These are phyloP conservation scores for Helarctos malayanus DNA, from an alignment of 2,797 vertebrate genomes.

Conservation along the genomic window DNA sequence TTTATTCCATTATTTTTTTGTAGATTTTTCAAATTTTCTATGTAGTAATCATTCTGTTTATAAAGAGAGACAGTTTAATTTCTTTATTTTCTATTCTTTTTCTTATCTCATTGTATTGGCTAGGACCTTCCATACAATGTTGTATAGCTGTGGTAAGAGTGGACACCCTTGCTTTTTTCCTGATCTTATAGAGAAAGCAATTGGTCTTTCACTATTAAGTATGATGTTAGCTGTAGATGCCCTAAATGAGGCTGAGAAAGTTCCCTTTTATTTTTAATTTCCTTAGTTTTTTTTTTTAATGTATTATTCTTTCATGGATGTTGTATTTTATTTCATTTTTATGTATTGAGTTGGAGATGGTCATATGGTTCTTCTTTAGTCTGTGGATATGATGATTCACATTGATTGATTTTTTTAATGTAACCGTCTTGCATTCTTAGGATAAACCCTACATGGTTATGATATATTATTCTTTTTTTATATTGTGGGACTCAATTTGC, in stretches of 20 bases:
- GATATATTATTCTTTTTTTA: not conserved
- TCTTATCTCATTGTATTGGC: not conserved
- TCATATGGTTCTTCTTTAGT: not conserved
- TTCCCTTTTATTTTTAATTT: not conserved
- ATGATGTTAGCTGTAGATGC: not conserved
- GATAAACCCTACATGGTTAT: not conserved
- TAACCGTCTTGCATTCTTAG: not conserved
- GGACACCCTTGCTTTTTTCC: not conserved
- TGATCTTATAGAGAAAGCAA: not conserved
- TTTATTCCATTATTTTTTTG: not conserved
- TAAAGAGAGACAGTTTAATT: not conserved
- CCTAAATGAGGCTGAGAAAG: not conserved
- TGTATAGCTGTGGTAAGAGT: not conserved
- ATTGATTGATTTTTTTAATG: not conserved
- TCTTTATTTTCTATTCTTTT: slow-evolving; percentile 13
- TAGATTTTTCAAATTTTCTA: not conserved
- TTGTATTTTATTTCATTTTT: not conserved
- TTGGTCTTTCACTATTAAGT: not conserved
- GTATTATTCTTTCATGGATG: not conserved
- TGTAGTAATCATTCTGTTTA: not conserved
- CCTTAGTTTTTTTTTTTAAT: not conserved
- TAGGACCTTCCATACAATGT: not conserved
- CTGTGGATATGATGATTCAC: not conserved
- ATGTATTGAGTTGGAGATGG: not conserved
- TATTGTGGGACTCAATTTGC: not conserved